Evolutionary conservation across 2,113 vertebrate genomes (phyloP).

Genomic region (Turdus rufiventris): DNA sequence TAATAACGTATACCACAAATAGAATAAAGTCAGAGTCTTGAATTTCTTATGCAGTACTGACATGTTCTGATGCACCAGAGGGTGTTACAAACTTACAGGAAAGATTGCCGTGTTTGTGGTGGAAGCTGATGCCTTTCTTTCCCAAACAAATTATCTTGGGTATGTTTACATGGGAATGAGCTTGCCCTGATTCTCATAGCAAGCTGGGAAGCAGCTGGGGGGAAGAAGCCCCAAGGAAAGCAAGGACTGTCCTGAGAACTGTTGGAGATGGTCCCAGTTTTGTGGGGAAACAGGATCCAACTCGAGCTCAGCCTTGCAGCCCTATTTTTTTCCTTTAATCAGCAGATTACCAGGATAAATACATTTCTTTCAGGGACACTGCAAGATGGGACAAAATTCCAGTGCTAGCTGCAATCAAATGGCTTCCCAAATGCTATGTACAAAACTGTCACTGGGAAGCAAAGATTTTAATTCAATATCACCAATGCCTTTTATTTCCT

Average conservation of each 20-base stretch:
- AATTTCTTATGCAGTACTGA: neutral
- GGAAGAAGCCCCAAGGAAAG: neutral
- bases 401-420: neutral
- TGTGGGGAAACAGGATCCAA: neutral
- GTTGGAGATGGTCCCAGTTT: neutral
- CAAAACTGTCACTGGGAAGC: neutral
- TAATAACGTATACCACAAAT: neutral
- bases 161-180: neutral
- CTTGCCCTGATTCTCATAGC: neutral
- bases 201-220: neutral
- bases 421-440: neutral
- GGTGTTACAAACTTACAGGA: neutral
- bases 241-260: neutral
- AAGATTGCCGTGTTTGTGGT: neutral
- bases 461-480: neutral
- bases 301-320: neutral
- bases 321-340: neutral
- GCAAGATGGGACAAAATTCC: neutral
- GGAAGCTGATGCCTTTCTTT: neutral
- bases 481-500: neutral
- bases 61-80: neutral
- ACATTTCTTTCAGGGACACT: neutral
- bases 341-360: neutral
- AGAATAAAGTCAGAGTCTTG: neutral
- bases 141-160: neutral